phyloP scores from a whole-genome alignment of 2,888 invertebrate species.

The Tachina fera region DNA sequence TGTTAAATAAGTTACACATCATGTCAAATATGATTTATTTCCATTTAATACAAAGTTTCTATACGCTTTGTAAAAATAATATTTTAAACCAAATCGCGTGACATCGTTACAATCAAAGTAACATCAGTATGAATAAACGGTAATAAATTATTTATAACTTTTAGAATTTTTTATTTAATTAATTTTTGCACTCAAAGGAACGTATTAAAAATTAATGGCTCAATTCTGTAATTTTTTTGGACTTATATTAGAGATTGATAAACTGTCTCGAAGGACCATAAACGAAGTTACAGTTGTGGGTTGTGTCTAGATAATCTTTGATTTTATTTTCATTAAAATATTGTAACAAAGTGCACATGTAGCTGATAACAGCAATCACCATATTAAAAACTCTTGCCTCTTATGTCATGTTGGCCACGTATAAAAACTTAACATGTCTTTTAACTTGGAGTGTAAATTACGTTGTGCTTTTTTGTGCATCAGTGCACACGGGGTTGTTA shows the following conservation, averaged over 20 bases:
- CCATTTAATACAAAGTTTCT: too few species aligned
- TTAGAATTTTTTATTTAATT: too few species aligned
- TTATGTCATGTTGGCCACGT: constrained; percentile 20
- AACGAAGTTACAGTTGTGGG: too few species aligned
- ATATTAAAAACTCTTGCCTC: not conserved
- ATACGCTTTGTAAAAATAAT: not conserved
- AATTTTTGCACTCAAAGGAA: too few species aligned
- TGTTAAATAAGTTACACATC: constrained; percentile 26
- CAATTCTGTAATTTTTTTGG: too few species aligned
- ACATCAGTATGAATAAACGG: constrained; percentile 5
- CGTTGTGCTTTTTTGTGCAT: constrained; percentile 20
- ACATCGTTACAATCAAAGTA: constrained; percentile 14
- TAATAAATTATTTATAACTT: constrained; percentile 1
- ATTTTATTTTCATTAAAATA: too few species aligned
- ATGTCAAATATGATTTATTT: constrained; percentile 12
- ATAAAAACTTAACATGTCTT: constrained; percentile 3
- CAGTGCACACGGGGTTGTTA: constrained; percentile 3
- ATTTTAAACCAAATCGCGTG: constrained; percentile 28
- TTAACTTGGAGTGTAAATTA: constrained; percentile 3
- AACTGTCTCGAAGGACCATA: too few species aligned
- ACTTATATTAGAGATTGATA: too few species aligned
- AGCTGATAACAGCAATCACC: not conserved
- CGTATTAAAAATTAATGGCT: too few species aligned
- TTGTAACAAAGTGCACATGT: not conserved
- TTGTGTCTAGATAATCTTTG: too few species aligned